Evolutionary conservation across 2,797 vertebrate species (phyloP).

Genomic region (Cryptoprocta ferox): DNA sequence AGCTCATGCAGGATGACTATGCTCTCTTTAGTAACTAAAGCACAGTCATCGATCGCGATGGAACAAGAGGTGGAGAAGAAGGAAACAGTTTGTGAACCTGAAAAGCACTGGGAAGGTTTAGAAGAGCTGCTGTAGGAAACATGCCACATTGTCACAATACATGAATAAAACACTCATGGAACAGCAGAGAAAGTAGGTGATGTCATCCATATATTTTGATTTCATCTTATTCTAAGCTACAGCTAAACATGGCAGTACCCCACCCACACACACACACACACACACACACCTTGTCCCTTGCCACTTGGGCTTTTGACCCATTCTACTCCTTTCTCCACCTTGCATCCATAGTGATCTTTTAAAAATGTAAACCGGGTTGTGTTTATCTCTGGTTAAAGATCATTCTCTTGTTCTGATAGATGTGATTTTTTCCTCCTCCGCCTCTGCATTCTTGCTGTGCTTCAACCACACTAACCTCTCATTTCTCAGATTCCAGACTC

Average conservation of each 20-base stretch:
- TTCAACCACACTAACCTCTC: not conserved
- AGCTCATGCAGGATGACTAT: not conserved
- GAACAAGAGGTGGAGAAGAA: constrained; percentile 3
- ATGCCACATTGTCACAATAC: not conserved
- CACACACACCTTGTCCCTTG: not conserved
- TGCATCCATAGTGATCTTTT: not conserved
- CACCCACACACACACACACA: no score
- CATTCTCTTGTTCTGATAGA: not conserved
- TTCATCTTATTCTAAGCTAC: not conserved
- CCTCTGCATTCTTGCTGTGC: not conserved
- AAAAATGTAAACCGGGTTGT: not conserved
- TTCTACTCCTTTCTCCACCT: not conserved
- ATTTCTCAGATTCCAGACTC: not conserved
- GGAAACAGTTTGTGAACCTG: not conserved
- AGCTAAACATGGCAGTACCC: not conserved
- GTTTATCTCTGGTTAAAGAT: not conserved
- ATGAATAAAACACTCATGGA: not conserved
- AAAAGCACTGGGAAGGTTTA: not conserved
- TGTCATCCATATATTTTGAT: not conserved
- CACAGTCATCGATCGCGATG: not conserved
- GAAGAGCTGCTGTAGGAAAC: not conserved
- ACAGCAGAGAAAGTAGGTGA: not conserved
- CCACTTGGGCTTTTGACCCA: not conserved
- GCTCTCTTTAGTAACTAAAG: constrained; percentile 2
- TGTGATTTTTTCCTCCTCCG: not conserved